phyloP scores from a whole-genome alignment of 2,797 vertebrate species.

The Hafferia zeledoni region DNA sequence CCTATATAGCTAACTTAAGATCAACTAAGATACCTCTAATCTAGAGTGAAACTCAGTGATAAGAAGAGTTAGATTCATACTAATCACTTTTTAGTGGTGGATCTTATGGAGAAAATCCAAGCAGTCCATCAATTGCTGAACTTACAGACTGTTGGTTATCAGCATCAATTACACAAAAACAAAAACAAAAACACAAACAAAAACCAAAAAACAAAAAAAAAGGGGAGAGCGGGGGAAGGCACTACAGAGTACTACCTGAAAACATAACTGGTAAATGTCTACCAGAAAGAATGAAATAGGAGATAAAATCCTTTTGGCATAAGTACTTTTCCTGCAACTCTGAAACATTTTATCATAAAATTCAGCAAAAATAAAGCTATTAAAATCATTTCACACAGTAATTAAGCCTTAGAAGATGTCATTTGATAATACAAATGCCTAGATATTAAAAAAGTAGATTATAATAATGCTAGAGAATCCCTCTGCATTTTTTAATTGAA shows the following conservation, averaged over 20 bases:
- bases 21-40: background rate
- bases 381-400: conserved; percentile 40
- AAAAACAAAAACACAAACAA: too few species aligned
- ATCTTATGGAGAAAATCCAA: background rate
- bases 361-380: conserved; percentile 31
- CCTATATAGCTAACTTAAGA: background rate
- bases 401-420: conserved; percentile 48
- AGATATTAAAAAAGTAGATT: conserved; percentile 50
- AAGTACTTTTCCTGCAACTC: background rate
- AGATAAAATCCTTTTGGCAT: background rate
- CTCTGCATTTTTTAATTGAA: conserved; percentile 56
- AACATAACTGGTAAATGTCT: background rate
- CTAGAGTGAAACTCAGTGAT: background rate
- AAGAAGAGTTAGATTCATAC: background rate
- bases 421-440: conserved; percentile 41
- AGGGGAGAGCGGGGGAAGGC: rapidly evolving
- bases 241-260: background rate
- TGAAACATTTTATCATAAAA: conserved; percentile 24
- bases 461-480: conserved; percentile 39
- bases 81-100: background rate
- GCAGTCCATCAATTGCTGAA: background rate
- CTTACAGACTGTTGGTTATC: background rate
- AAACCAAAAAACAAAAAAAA: too few species aligned
- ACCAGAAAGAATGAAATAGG: background rate
- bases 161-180: background rate